phyloP scores from a whole-genome alignment of 2,888 invertebrate genomes.

The Epistrophe grossulariae region DNA sequence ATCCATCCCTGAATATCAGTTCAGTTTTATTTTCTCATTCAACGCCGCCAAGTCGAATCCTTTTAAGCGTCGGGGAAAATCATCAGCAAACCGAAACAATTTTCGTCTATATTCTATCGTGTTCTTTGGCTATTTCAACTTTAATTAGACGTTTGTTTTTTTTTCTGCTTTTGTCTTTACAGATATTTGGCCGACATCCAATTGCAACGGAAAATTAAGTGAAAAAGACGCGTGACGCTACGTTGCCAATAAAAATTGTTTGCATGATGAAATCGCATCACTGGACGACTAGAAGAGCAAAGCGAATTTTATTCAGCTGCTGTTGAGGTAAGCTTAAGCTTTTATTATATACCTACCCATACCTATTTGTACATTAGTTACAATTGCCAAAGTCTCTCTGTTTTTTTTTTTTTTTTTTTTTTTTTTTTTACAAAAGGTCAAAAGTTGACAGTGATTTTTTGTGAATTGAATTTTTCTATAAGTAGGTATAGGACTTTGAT shows the following conservation, averaged over 20 bases:
- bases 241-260: conserved; percentile 61
- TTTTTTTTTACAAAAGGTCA: conserved; percentile 3
- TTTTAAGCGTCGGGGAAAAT: conserved; percentile 31
- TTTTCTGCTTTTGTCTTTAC: conserved; percentile 48
- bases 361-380: background rate
- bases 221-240: conserved; percentile 73
- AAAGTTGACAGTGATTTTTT: conserved; percentile 26
- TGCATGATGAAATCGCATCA: conserved; percentile 60
- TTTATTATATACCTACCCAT: background rate
- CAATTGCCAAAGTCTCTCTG: conserved; percentile 44
- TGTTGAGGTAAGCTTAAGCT: conserved; percentile 43
- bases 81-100: conserved; percentile 50
- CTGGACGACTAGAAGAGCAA: conserved; percentile 56
- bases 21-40: background rate
- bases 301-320: conserved; percentile 26
- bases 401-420: background rate
- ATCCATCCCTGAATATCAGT: background rate
- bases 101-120: conserved; percentile 9
- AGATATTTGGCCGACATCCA: conserved; percentile 71
- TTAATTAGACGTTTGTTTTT: conserved; percentile 61
- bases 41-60: conserved; percentile 48
- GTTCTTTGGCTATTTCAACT: conserved; percentile 48
- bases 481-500: background rate
- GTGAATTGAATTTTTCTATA: conserved; percentile 8
- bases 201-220: conserved; percentile 72